These are phyloP conservation scores for Nomada goodeniana DNA, from an alignment of 2,888 invertebrate species.

Conservation along the genomic window DNA sequence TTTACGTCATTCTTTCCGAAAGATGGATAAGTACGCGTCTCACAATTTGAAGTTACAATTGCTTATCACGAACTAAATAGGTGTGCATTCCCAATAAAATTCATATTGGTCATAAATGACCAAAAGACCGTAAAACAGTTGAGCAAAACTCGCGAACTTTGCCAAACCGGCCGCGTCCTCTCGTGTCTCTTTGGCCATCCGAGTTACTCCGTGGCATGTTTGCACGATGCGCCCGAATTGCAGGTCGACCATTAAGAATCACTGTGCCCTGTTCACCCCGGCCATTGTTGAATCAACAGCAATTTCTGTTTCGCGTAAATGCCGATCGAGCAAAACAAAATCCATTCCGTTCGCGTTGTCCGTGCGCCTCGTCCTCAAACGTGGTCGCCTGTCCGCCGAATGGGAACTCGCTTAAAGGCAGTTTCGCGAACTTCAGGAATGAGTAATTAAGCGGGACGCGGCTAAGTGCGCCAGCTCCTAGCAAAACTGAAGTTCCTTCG, in stretches of 20 bases:
- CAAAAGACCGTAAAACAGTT: too few relatives aligned
- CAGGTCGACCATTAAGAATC: conserved; percentile 38
- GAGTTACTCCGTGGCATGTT: conserved; percentile 32
- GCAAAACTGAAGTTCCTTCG: conserved; percentile 52
- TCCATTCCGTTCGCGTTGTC: conserved; percentile 30
- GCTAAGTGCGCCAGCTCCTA: conserved; percentile 62
- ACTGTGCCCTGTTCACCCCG: neutral
- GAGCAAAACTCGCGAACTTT: too few relatives aligned
- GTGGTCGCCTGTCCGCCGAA: conserved; percentile 35
- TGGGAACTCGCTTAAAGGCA: conserved; percentile 66
- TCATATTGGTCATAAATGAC: too few relatives aligned
- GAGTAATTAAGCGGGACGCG: conserved; percentile 74
- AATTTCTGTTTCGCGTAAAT: conserved; percentile 65
- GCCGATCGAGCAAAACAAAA: conserved; percentile 67
- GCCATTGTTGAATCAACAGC: too few relatives aligned
- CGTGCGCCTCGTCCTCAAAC: neutral
- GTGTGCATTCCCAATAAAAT: too few relatives aligned
- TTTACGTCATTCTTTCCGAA: too few relatives aligned
- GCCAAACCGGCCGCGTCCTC: too few relatives aligned
- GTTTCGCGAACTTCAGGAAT: conserved; percentile 72
- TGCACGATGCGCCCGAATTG: conserved; percentile 10
- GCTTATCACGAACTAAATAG: too few relatives aligned
- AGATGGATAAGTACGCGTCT: too few relatives aligned
- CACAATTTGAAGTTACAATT: too few relatives aligned
- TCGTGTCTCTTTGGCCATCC: conserved; percentile 18